Percentiles rank a stretch among this genome's conserved stretches.
Evolutionary conservation across 2,888 invertebrate genomes (phyloP).

Genomic region (Malacosoma neustria): DNA sequence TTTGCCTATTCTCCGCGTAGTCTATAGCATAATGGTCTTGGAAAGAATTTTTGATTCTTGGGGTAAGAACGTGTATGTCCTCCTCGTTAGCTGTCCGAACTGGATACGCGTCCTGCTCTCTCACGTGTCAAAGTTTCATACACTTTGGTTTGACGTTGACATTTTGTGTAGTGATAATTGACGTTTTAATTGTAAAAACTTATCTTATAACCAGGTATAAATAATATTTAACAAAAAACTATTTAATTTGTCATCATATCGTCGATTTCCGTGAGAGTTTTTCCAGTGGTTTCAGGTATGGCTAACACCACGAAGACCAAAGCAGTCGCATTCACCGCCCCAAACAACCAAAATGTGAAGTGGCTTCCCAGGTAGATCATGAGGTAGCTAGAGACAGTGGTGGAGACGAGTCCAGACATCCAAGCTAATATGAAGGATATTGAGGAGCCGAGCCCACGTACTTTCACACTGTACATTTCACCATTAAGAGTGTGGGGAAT

Average conservation of each 20-base stretch:
- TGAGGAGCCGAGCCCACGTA: conserved; percentile 27
- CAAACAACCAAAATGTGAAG: conserved; percentile 33
- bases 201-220: too few relatives aligned
- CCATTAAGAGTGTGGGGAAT: conserved; percentile 33
- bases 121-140: too few relatives aligned
- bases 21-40: too few relatives aligned
- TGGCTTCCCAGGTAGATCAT: conserved; percentile 22
- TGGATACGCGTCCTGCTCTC: too few relatives aligned
- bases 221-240: too few relatives aligned
- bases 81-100: too few relatives aligned
- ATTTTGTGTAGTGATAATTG: too few relatives aligned
- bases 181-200: too few relatives aligned
- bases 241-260: conserved; percentile 25
- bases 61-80: too few relatives aligned
- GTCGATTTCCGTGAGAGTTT: conserved; percentile 30
- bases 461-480: conserved; percentile 34
- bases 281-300: conserved; percentile 35
- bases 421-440: conserved; percentile 27
- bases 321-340: conserved; percentile 21
- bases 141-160: too few relatives aligned
- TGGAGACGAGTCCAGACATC: conserved; percentile 27
- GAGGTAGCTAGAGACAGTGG: conserved; percentile 25
- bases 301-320: conserved; percentile 27
- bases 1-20: too few relatives aligned
- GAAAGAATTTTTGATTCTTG: too few relatives aligned